Percentiles rank a stretch among this genome's conserved stretches.
Evolutionary conservation across 35 echinoderm and acorn worm species (phyloP).

Genomic region (Strongylocentrotus purpuratus): DNA sequence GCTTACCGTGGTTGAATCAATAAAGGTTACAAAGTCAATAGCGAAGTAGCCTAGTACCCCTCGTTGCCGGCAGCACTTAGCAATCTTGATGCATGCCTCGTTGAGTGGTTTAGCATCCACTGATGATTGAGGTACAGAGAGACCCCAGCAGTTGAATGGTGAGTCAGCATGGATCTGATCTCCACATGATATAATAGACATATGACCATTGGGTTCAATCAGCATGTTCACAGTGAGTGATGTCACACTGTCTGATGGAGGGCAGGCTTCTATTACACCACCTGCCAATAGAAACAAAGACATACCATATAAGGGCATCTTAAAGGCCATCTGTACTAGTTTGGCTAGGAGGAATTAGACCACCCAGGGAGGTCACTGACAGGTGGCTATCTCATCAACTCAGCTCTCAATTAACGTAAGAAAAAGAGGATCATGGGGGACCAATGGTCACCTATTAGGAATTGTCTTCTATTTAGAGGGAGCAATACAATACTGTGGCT

Average conservation of each 20-base stretch:
- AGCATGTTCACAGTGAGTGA: slow-evolving; percentile 87
- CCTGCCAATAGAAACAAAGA: slow-evolving; percentile 38
- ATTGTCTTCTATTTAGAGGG: too few species aligned
- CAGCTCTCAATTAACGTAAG: too few species aligned
- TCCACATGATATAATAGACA: slow-evolving; percentile 79
- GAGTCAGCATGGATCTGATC: slow-evolving; percentile 95
- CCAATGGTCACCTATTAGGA: too few species aligned
- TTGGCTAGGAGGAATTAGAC: too few species aligned
- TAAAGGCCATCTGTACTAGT: too few species aligned
- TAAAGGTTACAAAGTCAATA: slow-evolving; percentile 96
- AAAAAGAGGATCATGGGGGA: too few species aligned
- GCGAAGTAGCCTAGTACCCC: slow-evolving; percentile 90
- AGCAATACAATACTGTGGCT: too few species aligned
- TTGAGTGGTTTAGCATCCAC: slow-evolving; percentile 83
- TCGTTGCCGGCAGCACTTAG: slow-evolving; percentile 80
- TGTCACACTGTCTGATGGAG: slow-evolving; percentile 92
- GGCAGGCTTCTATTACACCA: slow-evolving; percentile 96
- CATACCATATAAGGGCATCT: too few species aligned
- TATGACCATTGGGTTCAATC: slow-evolving; percentile 74
- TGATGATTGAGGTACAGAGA: slow-evolving; percentile 91
- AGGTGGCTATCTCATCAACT: too few species aligned
- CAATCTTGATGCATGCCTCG: slow-evolving; percentile 76
- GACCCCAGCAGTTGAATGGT: slow-evolving; percentile 89
- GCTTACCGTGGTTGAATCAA: slow-evolving; percentile 78
- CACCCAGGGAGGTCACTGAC: too few species aligned